Percentiles rank a stretch among this genome's conserved stretches.
phyloP scores from a whole-genome alignment of 1,140 invertebrate species.

The Meloidogyne chitwoodi region DNA sequence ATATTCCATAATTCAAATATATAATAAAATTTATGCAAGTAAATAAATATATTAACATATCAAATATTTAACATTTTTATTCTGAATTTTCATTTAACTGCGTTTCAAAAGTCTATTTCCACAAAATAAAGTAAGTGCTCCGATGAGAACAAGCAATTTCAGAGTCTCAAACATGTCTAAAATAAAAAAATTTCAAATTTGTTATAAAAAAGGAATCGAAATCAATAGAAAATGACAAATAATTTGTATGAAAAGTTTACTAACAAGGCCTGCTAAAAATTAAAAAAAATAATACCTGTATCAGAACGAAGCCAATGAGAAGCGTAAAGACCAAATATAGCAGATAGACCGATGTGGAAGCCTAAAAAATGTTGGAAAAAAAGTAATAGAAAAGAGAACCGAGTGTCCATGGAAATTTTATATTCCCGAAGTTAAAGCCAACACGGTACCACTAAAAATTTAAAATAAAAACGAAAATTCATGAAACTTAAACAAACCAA shows the following conservation, averaged over 20 bases:
- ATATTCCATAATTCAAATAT: no score
- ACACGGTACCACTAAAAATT: conserved; percentile 75
- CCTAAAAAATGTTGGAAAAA: conserved; percentile 46
- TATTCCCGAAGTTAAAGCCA: conserved; percentile 80
- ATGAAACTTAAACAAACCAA: conserved; percentile 64
- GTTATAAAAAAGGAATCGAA: no score
- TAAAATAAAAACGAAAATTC: not conserved
- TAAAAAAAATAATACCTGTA: not conserved
- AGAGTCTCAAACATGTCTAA: conserved; percentile 89
- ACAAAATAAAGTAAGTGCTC: conserved; percentile 78
- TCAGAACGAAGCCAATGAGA: conserved; percentile 79
- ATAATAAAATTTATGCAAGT: no score
- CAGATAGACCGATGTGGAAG: conserved; percentile 79
- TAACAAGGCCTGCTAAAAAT: no score
- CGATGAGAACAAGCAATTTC: conserved; percentile 78
- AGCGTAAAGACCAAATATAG: conserved; percentile 79
- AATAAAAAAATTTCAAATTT: not conserved
- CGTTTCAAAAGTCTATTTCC: conserved; percentile 75
- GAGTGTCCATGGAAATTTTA: conserved; percentile 75
- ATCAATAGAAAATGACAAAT: no score
- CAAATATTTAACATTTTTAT: not conserved
- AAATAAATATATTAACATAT: not conserved
- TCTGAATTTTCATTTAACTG: not conserved
- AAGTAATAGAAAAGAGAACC: conserved; percentile 27
- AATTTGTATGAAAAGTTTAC: no score